Base-by-base conservation (phyloP, 1,140 invertebrate species). In the Cydia amplana region DNA sequence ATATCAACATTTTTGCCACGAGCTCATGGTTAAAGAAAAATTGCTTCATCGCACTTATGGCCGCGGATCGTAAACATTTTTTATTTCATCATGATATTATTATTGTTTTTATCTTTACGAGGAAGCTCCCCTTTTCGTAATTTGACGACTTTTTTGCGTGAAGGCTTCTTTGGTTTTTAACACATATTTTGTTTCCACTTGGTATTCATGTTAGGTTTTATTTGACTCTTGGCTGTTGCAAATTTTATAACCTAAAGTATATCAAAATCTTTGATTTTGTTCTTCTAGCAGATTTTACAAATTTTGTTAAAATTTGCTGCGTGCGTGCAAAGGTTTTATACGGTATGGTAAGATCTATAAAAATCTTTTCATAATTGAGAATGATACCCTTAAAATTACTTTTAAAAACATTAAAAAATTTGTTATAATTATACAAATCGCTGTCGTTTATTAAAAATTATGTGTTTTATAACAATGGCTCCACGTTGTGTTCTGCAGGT, bases 21-120 rank as follows among this genome's bases (percentile, higher is more conserved):
- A 82, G 77, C 83, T 84, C 72, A 74, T 75, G 63, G 70, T 75
- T 75, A 65, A 75, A 85, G 83, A 85, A 85, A 86, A 88, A 87
- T 83, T 82, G 81, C 81, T 82, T 75, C 78, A 82, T 83, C 80
- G 78, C 83, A 78, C 81, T 88, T 83, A 85, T 83, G 79, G 75
- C 76, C 73, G 80, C 78, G 78, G 76, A 79, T 81, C 83, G 82
- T 89, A 89, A 89, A 86, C 77, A 80, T 84, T 83, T 67, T 77
- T 87, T 87, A 70, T 85, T 82, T 70, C 74, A 65, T 80, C 83
- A 83, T 83, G 80, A 84, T 82, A 80, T 81, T 83, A 80, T 81
- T 83, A 82, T 85, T 82, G 82, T 85, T 51, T 83, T 85, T 82
- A 81, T 78, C 77, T 74, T 80, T 80, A 80, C 65, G 77, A 75